A percentile compares a stretch with the other conserved stretches of the same genome.
Conservation (phyloP, 2,797 vertebrate genomes). For the Pseudocheirus occidentalis region DNA sequence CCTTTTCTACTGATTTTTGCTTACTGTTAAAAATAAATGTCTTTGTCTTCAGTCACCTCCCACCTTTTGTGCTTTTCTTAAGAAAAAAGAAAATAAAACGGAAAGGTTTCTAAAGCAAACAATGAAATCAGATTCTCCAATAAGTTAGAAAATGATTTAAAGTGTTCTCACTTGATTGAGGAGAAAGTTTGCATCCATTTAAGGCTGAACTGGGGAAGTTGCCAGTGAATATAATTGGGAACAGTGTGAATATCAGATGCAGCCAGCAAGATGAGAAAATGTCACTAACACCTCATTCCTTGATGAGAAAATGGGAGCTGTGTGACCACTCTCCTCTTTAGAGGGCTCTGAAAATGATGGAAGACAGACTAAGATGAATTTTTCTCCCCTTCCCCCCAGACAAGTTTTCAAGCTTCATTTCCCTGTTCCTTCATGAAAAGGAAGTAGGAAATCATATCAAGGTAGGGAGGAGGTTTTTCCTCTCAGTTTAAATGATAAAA, state of each 20-base stretch:
- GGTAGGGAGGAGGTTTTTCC: background rate
- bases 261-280: constrained; percentile 69
- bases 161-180: constrained; percentile 55
- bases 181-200: constrained; percentile 63
- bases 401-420: constrained; percentile 41
- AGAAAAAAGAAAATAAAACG: constrained; percentile 58
- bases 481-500: background rate
- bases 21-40: constrained; percentile 67
- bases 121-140: background rate
- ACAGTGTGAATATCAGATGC: constrained; percentile 52
- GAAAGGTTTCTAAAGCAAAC: constrained; percentile 62
- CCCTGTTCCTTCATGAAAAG: constrained; percentile 19
- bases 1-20: constrained; percentile 24
- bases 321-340: constrained; percentile 57
- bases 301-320: constrained; percentile 33
- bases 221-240: constrained; percentile 60
- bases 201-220: constrained; percentile 60
- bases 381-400: background rate
- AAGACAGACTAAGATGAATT: constrained; percentile 17
- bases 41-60: constrained; percentile 60
- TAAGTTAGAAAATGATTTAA: constrained; percentile 67
- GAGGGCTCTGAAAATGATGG: constrained; percentile 35
- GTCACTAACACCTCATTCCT: constrained; percentile 51
- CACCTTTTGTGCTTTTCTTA: constrained; percentile 58
- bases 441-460: constrained; percentile 9